phyloP scores from a whole-genome alignment of 2,113 vertebrate genomes.

The Calidris pygmaea region DNA sequence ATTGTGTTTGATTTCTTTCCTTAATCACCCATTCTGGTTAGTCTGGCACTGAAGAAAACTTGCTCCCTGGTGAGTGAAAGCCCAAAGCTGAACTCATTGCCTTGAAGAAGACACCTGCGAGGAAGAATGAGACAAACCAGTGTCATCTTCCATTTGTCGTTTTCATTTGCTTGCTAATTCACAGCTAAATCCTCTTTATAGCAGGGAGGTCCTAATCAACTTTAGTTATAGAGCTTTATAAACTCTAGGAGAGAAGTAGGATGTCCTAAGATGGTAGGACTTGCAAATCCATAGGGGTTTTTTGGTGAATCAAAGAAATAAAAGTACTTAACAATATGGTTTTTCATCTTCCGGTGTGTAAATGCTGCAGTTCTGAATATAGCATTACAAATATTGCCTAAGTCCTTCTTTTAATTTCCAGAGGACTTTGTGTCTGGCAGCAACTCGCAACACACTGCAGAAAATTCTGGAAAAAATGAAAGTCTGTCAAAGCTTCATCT shows the following conservation, averaged over 20 bases:
- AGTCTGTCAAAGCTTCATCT: neutral
- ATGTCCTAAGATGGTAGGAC: neutral
- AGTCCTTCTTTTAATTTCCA: neutral
- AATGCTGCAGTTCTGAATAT: neutral
- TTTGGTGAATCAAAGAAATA: neutral
- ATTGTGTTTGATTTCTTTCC: neutral
- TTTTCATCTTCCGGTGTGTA: accelerated
- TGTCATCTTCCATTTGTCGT: neutral
- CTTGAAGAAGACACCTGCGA: neutral
- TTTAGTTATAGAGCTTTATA: accelerated
- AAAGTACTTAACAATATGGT: accelerated
- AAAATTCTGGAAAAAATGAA: neutral
- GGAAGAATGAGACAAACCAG: neutral
- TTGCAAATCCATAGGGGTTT: neutral
- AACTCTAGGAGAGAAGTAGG: neutral
- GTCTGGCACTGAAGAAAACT: neutral
- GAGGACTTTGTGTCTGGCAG: neutral
- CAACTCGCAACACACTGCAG: neutral
- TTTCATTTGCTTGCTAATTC: neutral
- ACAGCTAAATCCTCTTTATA: neutral
- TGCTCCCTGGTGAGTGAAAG: neutral
- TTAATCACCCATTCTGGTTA: accelerated
- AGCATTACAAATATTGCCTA: neutral
- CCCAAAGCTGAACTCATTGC: neutral
- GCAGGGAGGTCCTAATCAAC: neutral